Evolutionary conservation across 2,113 vertebrate species (phyloP).

Genomic region (Odocoileus virginianus): DNA sequence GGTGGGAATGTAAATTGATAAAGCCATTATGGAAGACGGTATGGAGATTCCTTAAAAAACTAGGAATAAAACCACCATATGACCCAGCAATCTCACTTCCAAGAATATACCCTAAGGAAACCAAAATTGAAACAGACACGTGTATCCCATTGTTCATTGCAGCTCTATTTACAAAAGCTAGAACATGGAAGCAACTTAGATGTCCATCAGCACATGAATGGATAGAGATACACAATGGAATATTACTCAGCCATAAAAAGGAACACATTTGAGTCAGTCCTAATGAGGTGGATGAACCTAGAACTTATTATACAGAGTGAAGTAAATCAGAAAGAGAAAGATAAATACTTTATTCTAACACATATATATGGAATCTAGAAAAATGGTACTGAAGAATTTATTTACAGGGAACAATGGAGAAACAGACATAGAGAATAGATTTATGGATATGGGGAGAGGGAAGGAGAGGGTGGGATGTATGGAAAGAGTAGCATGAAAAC

Average conservation of each 20-base stretch:
- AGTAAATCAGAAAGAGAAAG: not conserved
- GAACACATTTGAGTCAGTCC: not conserved
- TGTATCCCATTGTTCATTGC: no score
- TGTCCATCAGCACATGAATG: no score
- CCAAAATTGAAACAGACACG: no score
- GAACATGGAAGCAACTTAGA: no score
- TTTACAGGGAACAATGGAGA: not conserved
- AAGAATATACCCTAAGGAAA: no score
- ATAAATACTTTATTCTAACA: not conserved
- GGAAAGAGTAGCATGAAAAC: not conserved
- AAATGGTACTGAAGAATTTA: not conserved
- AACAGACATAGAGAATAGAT: not conserved
- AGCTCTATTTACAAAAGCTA: no score
- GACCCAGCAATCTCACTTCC: no score
- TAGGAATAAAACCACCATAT: no score
- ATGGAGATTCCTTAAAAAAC: no score
- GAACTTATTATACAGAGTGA: not conserved
- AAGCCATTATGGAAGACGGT: no score
- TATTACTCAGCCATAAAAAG: not conserved
- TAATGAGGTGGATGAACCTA: not conserved
- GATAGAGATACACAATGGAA: no score
- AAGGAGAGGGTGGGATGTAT: not conserved
- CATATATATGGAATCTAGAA: not conserved
- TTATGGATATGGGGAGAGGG: not conserved
- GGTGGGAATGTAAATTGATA: no score